Conservation (phyloP, 2,113 vertebrate species). For the Podiceps cristatus region DNA sequence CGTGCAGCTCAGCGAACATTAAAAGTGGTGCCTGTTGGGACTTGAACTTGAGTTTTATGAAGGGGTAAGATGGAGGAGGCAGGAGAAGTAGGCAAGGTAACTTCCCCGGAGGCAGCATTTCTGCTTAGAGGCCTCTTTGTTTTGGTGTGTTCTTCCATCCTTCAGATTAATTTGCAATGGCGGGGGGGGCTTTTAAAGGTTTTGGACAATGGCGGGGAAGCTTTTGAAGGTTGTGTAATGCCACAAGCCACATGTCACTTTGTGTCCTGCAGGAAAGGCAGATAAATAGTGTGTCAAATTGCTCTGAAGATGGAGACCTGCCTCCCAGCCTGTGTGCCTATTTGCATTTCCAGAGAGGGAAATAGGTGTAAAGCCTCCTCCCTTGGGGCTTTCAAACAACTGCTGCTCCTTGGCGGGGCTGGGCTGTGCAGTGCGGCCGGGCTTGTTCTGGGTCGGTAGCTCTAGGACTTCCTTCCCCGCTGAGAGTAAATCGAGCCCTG, state of each 20-base stretch:
- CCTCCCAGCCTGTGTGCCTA: neutral
- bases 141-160: neutral
- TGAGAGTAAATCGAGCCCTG: neutral
- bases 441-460: accelerated
- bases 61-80: neutral
- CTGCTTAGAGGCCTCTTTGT: neutral
- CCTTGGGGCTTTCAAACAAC: neutral
- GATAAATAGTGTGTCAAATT: neutral
- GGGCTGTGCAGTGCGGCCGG: neutral
- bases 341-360: neutral
- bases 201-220: neutral
- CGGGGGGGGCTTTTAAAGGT: neutral
- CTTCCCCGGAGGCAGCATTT: conserved; percentile 5
- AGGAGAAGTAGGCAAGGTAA: neutral
- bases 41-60: neutral
- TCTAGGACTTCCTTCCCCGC: neutral
- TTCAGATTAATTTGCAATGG: neutral
- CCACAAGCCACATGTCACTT: neutral
- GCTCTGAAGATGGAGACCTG: neutral
- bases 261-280: conserved; percentile 24
- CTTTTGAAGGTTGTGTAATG: neutral
- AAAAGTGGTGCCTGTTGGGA: neutral
- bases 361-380: neutral
- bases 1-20: neutral
- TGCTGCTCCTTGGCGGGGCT: neutral